Evolutionary conservation across 2,888 invertebrate genomes (phyloP).

Genomic region (Branchinecta sandiegonensis): DNA sequence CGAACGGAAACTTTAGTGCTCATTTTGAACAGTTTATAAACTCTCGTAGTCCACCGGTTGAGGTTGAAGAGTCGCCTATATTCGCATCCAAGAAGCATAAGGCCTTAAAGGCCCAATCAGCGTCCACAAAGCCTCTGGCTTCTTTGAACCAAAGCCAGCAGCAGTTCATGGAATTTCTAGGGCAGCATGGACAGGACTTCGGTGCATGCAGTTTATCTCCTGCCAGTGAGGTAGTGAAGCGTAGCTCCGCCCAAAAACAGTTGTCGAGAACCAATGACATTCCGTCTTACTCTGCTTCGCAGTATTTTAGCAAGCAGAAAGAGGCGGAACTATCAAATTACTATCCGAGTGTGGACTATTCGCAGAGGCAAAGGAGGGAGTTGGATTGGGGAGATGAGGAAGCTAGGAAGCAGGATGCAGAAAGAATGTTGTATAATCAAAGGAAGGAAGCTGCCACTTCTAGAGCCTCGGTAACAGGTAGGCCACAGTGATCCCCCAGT

Average conservation of each 20-base stretch:
- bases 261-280: neutral
- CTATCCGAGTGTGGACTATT: no score
- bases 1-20: neutral
- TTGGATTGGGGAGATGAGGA: no score
- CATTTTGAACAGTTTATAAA: neutral
- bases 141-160: neutral
- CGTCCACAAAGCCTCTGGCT: neutral
- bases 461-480: no score
- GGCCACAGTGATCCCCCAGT: no score
- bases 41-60: neutral
- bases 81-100: conserved; percentile 6
- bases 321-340: neutral
- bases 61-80: neutral
- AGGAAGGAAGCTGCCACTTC: no score
- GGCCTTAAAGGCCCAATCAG: neutral
- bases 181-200: neutral
- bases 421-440: no score
- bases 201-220: neutral
- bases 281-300: conserved; percentile 16
- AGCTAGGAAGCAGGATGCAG: no score
- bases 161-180: neutral
- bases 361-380: no score
- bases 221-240: neutral
- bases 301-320: conserved; percentile 6
- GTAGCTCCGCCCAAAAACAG: neutral